Base-by-base conservation (phyloP, 2,113 vertebrate species). In the Grammomys surdaster region DNA sequence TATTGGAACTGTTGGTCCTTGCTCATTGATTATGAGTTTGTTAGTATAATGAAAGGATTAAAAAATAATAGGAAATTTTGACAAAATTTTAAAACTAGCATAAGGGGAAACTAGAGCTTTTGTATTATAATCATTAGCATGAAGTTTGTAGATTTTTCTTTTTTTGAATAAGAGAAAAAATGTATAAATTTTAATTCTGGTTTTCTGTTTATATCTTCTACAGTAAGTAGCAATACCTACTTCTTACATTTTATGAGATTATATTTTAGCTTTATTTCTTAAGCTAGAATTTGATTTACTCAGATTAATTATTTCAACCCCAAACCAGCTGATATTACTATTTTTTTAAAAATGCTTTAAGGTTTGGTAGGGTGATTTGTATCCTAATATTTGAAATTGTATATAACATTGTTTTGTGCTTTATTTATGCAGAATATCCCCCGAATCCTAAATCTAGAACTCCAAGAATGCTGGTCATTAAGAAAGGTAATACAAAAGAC, bases 401-500 rank as follows among this genome's bases (percentile, higher is more conserved):
- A 2, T 94, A 11, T 98, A 96, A 97, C 70, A 89, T 31, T 84
- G 2, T 56, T 19, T 93, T 90, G 9, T 96, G 75, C 96, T 97
- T 97, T 96, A 89, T 97, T 97, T 95, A 80, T 96, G 33, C 96
- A 99, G 99, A 99, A 46, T 99, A 98, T 92, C 99, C 99, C 96
- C 98, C 98, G 95, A 99, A 99, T 98, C 98, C 98, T 95, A 98
- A 98, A 94, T 98, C 98, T 96, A 98, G 98, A 98, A 97, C 98
- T 94, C 98, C 98, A 13, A 98, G 98, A 97, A 99, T 99, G 98
- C 97, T 99, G 96, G 98, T 98, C 96, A 99, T 99, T 98, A 99
- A 98, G 98, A 99, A 99, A 96, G 98, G 98, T 96, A 98, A 86
- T 95, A 95, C 98, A 91, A 99, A 99, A 98, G 98, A 99, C 87